A percentile compares a stretch with the other conserved stretches of the same genome.
These are phyloP conservation scores for Alouatta palliata DNA, from an alignment of 2,113 vertebrate genomes.

Conservation along the genomic window DNA sequence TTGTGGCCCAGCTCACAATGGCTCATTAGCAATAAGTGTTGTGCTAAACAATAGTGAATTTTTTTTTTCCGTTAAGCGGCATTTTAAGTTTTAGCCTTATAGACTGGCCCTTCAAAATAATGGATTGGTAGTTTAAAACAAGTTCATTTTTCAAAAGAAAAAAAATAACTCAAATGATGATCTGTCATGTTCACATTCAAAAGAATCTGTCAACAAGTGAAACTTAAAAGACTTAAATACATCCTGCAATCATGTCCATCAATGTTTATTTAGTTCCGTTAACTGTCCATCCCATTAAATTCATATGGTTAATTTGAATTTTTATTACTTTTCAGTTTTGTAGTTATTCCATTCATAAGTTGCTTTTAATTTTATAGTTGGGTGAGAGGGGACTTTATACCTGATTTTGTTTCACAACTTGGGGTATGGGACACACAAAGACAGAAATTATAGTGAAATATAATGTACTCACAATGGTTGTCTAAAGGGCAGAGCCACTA, in stretches of 20 bases:
- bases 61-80: neutral
- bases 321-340: neutral
- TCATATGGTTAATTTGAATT: neutral
- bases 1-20: neutral
- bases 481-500: neutral
- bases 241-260: neutral
- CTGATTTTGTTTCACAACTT: slow-evolving; percentile 4
- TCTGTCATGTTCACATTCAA: neutral
- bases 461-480: neutral
- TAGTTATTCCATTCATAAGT: neutral
- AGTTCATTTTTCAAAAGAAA: slow-evolving; percentile 30
- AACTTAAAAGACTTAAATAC: neutral
- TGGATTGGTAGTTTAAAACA: neutral
- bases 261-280: neutral
- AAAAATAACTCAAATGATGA: neutral
- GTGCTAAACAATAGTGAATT: neutral
- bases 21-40: neutral
- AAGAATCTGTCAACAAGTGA: neutral
- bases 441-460: neutral
- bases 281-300: neutral
- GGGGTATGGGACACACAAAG: neutral
- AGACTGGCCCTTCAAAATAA: neutral
- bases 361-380: neutral
- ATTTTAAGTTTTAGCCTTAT: neutral
- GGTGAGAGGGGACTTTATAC: neutral